Base-by-base conservation (phyloP, 2,888 invertebrate species). In the Xylota sylvarum region DNA sequence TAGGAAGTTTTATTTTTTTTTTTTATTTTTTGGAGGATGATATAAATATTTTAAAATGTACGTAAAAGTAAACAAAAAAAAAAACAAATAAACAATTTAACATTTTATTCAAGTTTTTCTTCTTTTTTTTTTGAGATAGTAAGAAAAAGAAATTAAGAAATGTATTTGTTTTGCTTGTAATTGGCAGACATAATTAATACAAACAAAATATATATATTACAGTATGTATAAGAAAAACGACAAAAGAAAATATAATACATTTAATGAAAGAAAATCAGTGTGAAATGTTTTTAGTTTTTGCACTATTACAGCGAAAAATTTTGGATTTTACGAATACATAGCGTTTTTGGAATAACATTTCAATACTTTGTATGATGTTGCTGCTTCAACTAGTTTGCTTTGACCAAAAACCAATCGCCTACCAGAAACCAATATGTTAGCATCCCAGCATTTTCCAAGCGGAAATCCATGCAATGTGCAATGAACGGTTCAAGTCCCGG, bases 171-270 rank as follows among this genome's bases (percentile, higher is more conserved):
- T 64, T 30, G 55, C 40, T 17, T 52, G 12, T 37, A 64, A 58
- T 65, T 70, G 23, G 43, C 76, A 65, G 52, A 40, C 27, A 32
- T 37, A 50, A 56, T 17, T 82, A 65, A 67, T 46, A 55, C 67
- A 43, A 76, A 70, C 58, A 19, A 52, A 43, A 56, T 23, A 23
- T 23, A 56, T 80, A 85, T 76, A 74, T 50, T 64, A 37, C 64
- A 74, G 80, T 64, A 72, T 77, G 70, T 70, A 50, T 58, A 65
- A 77, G 23, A 40, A 69, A 67, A 67, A 14, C 2, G 9, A 50
- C 55, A 69, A 72, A 67, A 50, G 30, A 80, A 76, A 76, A 80
- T 72, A 76, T 65, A 84, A 58, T 37, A 76, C 69, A 80, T 76
- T 76, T 64, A 70, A 70, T 70, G 80, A 80, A 77, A 72, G 17